Percentiles rank a stretch among this genome's conserved stretches.
Evolutionary conservation across 2,888 invertebrate genomes (phyloP).

Genomic region (Gymnosoma rotundatum): DNA sequence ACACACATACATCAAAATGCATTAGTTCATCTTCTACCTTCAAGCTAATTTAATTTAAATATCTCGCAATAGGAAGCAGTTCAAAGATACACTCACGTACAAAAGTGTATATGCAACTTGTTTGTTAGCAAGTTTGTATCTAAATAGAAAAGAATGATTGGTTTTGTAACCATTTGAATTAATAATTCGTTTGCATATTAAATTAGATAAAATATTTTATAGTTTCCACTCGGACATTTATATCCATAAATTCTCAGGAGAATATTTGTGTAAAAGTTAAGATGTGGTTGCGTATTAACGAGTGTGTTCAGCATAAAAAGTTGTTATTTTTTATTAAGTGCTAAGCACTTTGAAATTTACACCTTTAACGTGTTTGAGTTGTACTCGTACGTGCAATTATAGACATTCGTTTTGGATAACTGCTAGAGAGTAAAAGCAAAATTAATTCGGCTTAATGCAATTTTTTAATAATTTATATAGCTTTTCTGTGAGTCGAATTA

Average conservation of each 20-base stretch:
- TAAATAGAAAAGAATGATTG: slow-evolving; percentile 53
- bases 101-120: background rate
- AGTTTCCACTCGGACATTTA: slow-evolving; percentile 53
- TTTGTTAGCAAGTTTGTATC: background rate
- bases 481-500: too few relatives aligned
- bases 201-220: slow-evolving; percentile 62
- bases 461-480: slow-evolving; percentile 19
- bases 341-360: slow-evolving; percentile 70
- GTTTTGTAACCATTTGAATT: slow-evolving; percentile 70
- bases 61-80: slow-evolving; percentile 49
- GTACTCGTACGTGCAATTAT: slow-evolving; percentile 42
- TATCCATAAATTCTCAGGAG: slow-evolving; percentile 26
- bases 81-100: background rate
- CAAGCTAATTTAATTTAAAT: slow-evolving; percentile 64
- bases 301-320: slow-evolving; percentile 45
- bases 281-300: slow-evolving; percentile 12
- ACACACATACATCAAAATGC: slow-evolving; percentile 37
- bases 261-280: slow-evolving; percentile 27
- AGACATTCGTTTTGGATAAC: slow-evolving; percentile 19
- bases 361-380: slow-evolving; percentile 53
- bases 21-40: slow-evolving; percentile 58
- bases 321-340: slow-evolving; percentile 67
- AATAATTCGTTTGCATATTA: slow-evolving; percentile 69
- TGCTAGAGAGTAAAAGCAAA: background rate
- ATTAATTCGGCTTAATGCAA: slow-evolving; percentile 26